A percentile compares a stretch with the other conserved stretches of the same genome.
Conservation (phyloP, 2,888 invertebrate genomes). For the Epistrophe grossulariae region DNA sequence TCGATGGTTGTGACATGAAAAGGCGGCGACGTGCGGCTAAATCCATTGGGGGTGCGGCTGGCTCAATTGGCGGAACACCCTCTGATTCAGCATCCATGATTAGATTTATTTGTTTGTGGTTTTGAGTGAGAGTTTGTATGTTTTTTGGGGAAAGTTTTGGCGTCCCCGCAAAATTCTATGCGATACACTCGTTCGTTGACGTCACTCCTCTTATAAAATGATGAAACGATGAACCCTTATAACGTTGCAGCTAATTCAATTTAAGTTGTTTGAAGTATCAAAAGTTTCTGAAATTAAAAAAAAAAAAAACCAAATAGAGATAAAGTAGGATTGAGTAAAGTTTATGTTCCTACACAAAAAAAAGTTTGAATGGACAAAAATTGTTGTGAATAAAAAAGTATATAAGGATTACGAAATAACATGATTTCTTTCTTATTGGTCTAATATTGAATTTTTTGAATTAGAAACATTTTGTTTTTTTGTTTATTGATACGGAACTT, state of each 20-base stretch:
- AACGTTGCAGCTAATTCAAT: conserved; percentile 42
- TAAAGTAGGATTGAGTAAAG: not conserved
- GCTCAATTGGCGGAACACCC: conserved; percentile 82
- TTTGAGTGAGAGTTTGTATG: conserved; percentile 6
- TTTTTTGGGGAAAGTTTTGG: conserved; percentile 23
- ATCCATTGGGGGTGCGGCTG: conserved; percentile 83
- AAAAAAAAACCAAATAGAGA: not conserved
- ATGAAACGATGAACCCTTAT: conserved; percentile 17
- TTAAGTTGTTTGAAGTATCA: conserved; percentile 26
- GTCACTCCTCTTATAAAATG: conserved; percentile 25
- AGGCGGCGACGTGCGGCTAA: conserved; percentile 85
- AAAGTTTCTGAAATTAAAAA: conserved; percentile 51
- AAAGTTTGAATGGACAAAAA: not conserved
- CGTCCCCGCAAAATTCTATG: conserved; percentile 30
- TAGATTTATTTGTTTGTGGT: conserved; percentile 58
- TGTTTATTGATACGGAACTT: not conserved
- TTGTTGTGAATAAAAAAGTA: not conserved
- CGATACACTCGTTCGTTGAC: conserved; percentile 20
- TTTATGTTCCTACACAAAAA: not conserved
- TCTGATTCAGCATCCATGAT: conserved; percentile 83
- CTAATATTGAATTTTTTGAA: conserved; percentile 1
- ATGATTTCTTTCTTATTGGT: not conserved
- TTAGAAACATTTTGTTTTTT: not conserved
- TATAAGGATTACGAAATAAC: not conserved
- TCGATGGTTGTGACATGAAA: conserved; percentile 88